Conservation (phyloP, 2,888 invertebrate species). For the Thysanoteuthis rhombus region DNA sequence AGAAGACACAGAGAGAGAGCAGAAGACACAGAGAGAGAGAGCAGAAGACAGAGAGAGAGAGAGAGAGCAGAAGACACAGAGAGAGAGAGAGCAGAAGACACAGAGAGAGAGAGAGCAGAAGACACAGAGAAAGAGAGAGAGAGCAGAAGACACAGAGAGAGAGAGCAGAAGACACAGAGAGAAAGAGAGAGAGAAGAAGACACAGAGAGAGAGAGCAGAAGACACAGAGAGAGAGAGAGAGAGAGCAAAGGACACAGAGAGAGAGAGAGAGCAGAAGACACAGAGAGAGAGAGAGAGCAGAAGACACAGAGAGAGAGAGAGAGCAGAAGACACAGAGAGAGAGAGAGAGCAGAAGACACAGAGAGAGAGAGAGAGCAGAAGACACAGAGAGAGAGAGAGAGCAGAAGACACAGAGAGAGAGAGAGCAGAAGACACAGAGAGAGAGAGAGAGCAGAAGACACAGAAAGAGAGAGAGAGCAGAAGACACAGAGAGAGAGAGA, state of each 20-base stretch:
- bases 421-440: not conserved
- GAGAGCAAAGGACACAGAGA: no score
- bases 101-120: not conserved
- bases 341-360: not conserved
- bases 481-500: no score
- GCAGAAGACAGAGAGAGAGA: no score
- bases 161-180: no score
- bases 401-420: not conserved
- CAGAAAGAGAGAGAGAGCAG: no score
- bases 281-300: no score
- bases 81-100: not conserved
- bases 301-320: not conserved
- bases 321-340: not conserved
- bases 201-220: no score
- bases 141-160: accelerated
- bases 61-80: no score
- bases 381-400: not conserved
- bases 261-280: no score
- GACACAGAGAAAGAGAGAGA: not conserved
- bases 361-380: not conserved
- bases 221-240: no score
- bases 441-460: not conserved
- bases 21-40: no score
- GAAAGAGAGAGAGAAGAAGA: not conserved
- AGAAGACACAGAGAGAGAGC: no score